These are phyloP conservation scores for Lethenteron reissneri DNA, from an alignment of 2,113 vertebrate species.

Conservation along the genomic window DNA sequence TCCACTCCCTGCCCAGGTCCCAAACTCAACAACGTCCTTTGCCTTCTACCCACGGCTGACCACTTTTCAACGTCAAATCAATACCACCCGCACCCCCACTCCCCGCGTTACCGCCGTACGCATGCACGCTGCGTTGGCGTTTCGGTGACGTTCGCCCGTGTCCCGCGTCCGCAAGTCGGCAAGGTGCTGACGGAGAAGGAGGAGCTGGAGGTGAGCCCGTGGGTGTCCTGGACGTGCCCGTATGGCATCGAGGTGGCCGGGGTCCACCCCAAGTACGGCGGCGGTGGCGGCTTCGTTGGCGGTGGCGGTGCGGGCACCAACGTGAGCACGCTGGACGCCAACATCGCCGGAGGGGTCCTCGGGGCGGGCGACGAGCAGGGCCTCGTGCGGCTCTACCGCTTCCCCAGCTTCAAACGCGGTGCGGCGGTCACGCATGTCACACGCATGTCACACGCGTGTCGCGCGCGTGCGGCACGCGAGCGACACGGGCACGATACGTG, in stretches of 20 bases:
- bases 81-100: too few species aligned
- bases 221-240: constrained; percentile 84
- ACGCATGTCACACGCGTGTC: too few species aligned
- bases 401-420: constrained; percentile 91
- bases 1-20: too few species aligned
- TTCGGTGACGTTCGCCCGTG: too few species aligned
- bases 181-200: constrained; percentile 57
- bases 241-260: constrained; percentile 67
- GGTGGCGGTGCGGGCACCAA: constrained; percentile 20
- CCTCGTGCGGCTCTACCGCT: constrained; percentile 63
- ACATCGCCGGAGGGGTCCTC: constrained; percentile 55
- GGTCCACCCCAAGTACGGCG: constrained; percentile 82
- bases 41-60: too few species aligned
- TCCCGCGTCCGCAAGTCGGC: constrained; percentile 30
- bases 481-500: too few species aligned
- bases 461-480: too few species aligned
- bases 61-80: too few species aligned
- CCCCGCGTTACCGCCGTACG: too few species aligned
- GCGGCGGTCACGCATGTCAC: constrained; percentile 7
- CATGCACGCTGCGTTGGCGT: too few species aligned
- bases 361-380: constrained; percentile 77
- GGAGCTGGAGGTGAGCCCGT: constrained; percentile 64
- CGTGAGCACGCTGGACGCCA: constrained; percentile 80
- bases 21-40: too few species aligned
- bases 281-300: constrained; percentile 6